Conservation (phyloP, 1,140 invertebrate genomes). For the Anoplolepis gracilipes region DNA sequence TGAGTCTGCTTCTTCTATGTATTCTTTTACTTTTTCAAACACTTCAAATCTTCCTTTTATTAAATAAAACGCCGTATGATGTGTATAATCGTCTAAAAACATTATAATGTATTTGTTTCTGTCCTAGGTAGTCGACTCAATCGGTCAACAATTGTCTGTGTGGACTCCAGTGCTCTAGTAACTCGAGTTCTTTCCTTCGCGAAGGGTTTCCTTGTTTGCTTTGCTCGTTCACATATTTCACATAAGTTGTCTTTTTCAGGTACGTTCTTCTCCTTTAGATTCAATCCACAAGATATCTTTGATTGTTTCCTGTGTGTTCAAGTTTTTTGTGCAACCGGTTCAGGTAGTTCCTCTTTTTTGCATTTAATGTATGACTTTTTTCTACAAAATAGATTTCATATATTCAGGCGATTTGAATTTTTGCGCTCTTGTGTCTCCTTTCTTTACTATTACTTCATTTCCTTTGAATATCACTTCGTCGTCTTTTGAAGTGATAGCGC, state of each 20-base stretch:
- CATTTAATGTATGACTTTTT: background rate
- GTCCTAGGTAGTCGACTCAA: background rate
- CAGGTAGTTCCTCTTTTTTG: background rate
- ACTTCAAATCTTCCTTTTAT: background rate
- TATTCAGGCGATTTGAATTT: background rate
- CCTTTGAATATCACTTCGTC: too few species aligned
- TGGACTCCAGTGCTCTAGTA: background rate
- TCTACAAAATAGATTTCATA: background rate
- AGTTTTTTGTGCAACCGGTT: background rate
- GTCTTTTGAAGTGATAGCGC: too few species aligned
- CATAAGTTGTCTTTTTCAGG: background rate
- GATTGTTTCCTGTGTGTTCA: background rate
- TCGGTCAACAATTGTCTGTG: background rate
- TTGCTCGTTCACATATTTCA: background rate
- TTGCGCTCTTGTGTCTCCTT: background rate
- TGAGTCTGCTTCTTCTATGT: background rate
- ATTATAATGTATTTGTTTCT: too few species aligned
- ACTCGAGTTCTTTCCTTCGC: background rate
- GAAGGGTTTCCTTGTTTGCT: conserved; percentile 7
- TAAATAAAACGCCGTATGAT: background rate
- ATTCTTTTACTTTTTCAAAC: background rate
- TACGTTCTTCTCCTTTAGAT: conserved; percentile 7
- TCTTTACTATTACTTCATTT: background rate
- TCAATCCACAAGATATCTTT: background rate
- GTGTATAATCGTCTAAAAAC: too few species aligned